Evolutionary conservation across 2,888 invertebrate genomes (phyloP).

Genomic region (Tetranychus piercei): DNA sequence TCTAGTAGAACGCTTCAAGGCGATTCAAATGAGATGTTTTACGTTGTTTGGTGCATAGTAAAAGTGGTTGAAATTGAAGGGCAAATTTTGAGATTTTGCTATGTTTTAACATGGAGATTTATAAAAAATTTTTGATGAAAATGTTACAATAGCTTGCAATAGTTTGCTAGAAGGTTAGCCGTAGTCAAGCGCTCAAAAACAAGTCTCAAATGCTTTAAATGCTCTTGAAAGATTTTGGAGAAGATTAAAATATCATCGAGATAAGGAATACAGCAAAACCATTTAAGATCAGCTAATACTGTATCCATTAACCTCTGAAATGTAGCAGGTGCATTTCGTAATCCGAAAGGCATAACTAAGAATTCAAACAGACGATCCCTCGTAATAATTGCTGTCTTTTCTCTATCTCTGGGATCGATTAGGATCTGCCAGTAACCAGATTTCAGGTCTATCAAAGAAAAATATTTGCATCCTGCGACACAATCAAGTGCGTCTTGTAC

Average conservation of each 20-base stretch:
- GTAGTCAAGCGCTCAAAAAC: background rate
- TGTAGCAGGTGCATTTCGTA: background rate
- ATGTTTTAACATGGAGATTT: too few species aligned
- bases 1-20: too few species aligned
- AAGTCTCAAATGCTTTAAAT: background rate
- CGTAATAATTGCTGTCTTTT: background rate
- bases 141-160: too few species aligned
- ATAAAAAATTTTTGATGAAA: too few species aligned
- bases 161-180: too few species aligned
- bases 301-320: background rate
- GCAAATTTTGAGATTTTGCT: too few species aligned
- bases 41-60: too few species aligned
- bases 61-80: too few species aligned
- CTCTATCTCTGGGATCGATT: background rate
- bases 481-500: background rate
- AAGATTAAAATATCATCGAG: conserved; percentile 6
- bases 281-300: background rate
- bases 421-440: background rate
- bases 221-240: conserved; percentile 5
- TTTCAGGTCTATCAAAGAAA: background rate
- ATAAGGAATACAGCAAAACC: background rate
- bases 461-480: background rate
- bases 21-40: too few species aligned
- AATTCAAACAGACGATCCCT: background rate
- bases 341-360: background rate